Evolutionary conservation across 2,888 invertebrate genomes (phyloP).

Genomic region (Tanypteryx hageni): DNA sequence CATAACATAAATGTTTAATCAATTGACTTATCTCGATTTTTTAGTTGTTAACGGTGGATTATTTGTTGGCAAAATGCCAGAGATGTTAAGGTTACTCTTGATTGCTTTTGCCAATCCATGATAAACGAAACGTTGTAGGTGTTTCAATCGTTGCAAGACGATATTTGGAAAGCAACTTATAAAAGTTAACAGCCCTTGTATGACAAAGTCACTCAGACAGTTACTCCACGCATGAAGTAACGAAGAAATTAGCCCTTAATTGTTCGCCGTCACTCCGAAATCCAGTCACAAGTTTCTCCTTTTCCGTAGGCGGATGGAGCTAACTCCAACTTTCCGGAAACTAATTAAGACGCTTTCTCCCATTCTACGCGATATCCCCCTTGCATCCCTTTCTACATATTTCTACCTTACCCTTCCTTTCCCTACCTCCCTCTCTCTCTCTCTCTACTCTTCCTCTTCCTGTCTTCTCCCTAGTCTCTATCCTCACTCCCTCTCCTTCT

Average conservation of each 20-base stretch:
- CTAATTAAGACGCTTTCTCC: slow-evolving; percentile 4
- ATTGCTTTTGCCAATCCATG: too few species aligned
- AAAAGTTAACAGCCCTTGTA: too few species aligned
- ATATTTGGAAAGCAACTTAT: too few species aligned
- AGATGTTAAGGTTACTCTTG: too few species aligned
- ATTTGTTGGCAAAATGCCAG: too few species aligned
- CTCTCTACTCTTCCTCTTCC: background rate
- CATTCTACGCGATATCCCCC: background rate
- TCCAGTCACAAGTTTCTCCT: background rate
- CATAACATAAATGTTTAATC: too few species aligned
- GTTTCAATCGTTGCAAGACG: too few species aligned
- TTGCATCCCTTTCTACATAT: background rate
- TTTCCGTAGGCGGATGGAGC: background rate
- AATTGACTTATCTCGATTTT: too few species aligned
- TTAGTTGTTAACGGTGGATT: too few species aligned
- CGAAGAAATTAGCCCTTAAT: slow-evolving; percentile 1
- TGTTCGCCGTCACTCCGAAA: background rate
- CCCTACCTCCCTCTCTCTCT: background rate
- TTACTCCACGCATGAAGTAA: background rate
- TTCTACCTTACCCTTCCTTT: background rate
- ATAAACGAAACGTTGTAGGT: too few species aligned
- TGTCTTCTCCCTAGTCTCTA: background rate
- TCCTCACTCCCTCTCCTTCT: background rate
- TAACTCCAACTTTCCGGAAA: slow-evolving; percentile 19
- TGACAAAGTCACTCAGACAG: too few species aligned